Conservation (phyloP, 1,140 invertebrate species). For the Zophobas atratus region DNA sequence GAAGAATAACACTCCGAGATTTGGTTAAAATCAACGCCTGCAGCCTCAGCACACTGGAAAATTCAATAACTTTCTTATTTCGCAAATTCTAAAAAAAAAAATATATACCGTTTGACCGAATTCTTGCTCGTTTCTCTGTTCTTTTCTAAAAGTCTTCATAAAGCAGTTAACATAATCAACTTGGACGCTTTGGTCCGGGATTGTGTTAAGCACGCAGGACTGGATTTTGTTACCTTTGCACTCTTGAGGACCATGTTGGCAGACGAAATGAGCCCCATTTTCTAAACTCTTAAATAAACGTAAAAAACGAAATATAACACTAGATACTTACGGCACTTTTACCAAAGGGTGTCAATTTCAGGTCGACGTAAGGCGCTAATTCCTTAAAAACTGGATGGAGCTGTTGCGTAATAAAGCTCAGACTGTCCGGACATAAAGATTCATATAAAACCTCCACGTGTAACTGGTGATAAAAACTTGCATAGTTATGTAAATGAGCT, state of each 20-base stretch:
- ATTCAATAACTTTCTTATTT: neutral
- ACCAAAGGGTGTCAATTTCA: conserved; percentile 82
- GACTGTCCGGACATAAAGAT: conserved; percentile 84
- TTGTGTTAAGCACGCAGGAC: conserved; percentile 60
- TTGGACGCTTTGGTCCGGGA: conserved; percentile 57
- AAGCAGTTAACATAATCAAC: conserved; percentile 64
- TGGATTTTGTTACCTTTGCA: conserved; percentile 63
- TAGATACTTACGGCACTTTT: conserved; percentile 76
- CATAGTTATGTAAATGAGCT: too few species aligned
- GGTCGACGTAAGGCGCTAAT: conserved; percentile 70
- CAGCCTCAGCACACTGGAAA: conserved; percentile 69
- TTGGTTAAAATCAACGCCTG: conserved; percentile 64
- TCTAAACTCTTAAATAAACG: conserved; percentile 55
- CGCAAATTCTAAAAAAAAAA: conserved; percentile 8
- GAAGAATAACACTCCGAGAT: conserved; percentile 69
- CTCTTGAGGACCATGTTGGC: conserved; percentile 64
- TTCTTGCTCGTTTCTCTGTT: conserved; percentile 49
- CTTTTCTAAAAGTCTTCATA: conserved; percentile 58
- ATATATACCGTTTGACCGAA: conserved; percentile 58
- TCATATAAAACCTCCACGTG: conserved; percentile 81
- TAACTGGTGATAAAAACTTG: conserved; percentile 47
- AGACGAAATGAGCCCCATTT: conserved; percentile 58
- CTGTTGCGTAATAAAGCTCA: conserved; percentile 75
- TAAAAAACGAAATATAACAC: neutral
- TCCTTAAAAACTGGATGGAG: conserved; percentile 69